A percentile compares a stretch with the other conserved stretches of the same genome.
Evolutionary conservation across 2,797 vertebrate species (phyloP).

Genomic region (Ctenopoma kingsleyae): DNA sequence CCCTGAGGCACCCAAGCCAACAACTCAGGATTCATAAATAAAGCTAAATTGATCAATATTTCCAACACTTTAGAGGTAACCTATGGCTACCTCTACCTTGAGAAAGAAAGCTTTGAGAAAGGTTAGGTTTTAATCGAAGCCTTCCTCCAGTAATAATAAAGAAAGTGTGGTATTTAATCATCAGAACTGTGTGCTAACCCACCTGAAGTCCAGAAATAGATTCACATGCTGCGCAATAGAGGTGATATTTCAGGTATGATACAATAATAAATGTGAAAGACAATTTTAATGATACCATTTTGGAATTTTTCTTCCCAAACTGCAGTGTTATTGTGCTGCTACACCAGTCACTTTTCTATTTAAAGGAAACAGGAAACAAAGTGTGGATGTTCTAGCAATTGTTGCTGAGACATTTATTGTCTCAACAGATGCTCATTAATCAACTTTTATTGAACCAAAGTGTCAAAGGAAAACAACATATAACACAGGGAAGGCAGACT

Average conservation of each 20-base stretch:
- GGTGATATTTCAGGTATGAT: slow-evolving; percentile 4
- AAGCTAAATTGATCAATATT: slow-evolving; percentile 87
- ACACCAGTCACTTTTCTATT: slow-evolving; percentile 21
- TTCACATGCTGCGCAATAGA: slow-evolving; percentile 30
- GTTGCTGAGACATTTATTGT: slow-evolving; percentile 21
- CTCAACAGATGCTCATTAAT: slow-evolving; percentile 57
- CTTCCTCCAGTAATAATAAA: slow-evolving; percentile 66
- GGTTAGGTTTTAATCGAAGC: slow-evolving; percentile 79
- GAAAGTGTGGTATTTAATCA: slow-evolving; percentile 68
- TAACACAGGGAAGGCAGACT: slow-evolving; percentile 50
- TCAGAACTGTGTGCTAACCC: slow-evolving; percentile 21
- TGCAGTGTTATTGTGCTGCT: slow-evolving; percentile 10
- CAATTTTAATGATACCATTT: slow-evolving; percentile 19
- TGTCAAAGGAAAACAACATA: slow-evolving; percentile 59
- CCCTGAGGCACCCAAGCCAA: slow-evolving; percentile 79
- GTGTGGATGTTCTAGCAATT: slow-evolving; percentile 33
- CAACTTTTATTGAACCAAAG: slow-evolving; percentile 62
- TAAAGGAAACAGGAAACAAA: slow-evolving; percentile 24
- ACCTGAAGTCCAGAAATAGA: slow-evolving; percentile 37
- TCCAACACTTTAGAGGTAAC: slow-evolving; percentile 79
- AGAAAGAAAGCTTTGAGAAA: slow-evolving; percentile 75
- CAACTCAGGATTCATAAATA: slow-evolving; percentile 85
- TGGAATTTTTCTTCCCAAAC: slow-evolving; percentile 19
- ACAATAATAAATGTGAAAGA: slow-evolving; percentile 28
- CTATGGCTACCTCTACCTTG: slow-evolving; percentile 71